A percentile compares a stretch with the other conserved stretches of the same genome.
These are phyloP conservation scores for Hymenochirus boettgeri DNA, from an alignment of 2,113 vertebrate species.

Conservation along the genomic window DNA sequence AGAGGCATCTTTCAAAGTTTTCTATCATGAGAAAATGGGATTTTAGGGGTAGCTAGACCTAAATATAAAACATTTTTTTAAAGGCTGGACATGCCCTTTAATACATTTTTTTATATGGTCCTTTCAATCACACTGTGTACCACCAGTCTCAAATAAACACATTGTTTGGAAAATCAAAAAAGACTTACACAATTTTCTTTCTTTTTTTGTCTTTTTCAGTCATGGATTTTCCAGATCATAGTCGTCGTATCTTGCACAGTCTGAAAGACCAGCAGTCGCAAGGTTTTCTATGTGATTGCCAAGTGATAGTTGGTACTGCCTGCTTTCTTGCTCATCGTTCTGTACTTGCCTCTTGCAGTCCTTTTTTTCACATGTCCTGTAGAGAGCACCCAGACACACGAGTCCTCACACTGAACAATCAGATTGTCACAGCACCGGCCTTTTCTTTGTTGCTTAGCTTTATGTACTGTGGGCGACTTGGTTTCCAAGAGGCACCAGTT, in stretches of 20 bases:
- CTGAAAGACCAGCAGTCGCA: slow-evolving; percentile 80
- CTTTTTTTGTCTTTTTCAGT: slow-evolving; percentile 1
- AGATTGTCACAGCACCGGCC: slow-evolving; percentile 85
- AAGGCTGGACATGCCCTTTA: no score
- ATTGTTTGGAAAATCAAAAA: no score
- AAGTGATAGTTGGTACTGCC: slow-evolving; percentile 75
- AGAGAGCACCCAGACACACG: slow-evolving; percentile 71
- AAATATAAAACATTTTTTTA: no score
- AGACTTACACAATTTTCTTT: no score
- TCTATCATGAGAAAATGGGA: no score
- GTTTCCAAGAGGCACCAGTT: slow-evolving; percentile 71
- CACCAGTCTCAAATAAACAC: no score
- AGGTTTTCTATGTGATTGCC: slow-evolving; percentile 93
- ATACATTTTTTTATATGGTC: no score
- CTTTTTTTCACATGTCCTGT: slow-evolving; percentile 93
- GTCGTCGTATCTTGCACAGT: slow-evolving; percentile 79
- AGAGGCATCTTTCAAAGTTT: no score
- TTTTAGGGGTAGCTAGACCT: no score
- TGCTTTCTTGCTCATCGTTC: slow-evolving; percentile 84
- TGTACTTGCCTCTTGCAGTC: slow-evolving; percentile 85
- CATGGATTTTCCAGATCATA: slow-evolving; percentile 92
- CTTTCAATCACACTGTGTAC: no score
- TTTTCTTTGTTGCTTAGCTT: slow-evolving; percentile 87
- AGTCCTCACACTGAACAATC: slow-evolving; percentile 76
- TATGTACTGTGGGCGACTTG: slow-evolving; percentile 85